Evolutionary conservation across 2,888 invertebrate species (phyloP).

Genomic region (Drosophila cyrtoloma): DNA sequence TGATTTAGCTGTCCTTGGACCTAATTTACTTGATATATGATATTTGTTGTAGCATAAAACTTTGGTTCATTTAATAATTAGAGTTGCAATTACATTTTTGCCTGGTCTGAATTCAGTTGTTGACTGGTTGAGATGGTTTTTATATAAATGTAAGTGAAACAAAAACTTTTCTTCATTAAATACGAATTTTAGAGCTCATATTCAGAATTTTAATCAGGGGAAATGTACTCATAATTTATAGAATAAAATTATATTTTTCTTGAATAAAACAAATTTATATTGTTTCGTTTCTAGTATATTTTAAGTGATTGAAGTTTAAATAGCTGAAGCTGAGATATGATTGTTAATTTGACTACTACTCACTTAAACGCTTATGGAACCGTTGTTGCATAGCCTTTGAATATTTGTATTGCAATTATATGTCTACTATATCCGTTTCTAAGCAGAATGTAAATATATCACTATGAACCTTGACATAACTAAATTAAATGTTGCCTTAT

Average conservation of each 20-base stretch:
- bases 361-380: no score
- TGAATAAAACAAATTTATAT: background rate
- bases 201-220: background rate
- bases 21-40: background rate
- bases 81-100: background rate
- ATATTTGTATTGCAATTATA: background rate
- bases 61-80: background rate
- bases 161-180: background rate
- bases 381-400: no score
- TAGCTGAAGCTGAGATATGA: no score
- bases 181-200: background rate
- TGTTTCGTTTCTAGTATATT: background rate
- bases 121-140: background rate
- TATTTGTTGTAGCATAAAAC: background rate
- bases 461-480: background rate
- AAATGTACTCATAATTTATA: background rate
- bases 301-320: background rate
- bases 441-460: background rate
- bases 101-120: background rate
- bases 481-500: background rate
- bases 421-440: background rate
- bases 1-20: background rate
- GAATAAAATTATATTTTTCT: background rate
- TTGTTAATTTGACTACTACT: no score
- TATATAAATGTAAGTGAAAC: background rate